These are phyloP conservation scores for Sebastolobus alascanus DNA, from an alignment of 2,797 vertebrate genomes.

Conservation along the genomic window DNA sequence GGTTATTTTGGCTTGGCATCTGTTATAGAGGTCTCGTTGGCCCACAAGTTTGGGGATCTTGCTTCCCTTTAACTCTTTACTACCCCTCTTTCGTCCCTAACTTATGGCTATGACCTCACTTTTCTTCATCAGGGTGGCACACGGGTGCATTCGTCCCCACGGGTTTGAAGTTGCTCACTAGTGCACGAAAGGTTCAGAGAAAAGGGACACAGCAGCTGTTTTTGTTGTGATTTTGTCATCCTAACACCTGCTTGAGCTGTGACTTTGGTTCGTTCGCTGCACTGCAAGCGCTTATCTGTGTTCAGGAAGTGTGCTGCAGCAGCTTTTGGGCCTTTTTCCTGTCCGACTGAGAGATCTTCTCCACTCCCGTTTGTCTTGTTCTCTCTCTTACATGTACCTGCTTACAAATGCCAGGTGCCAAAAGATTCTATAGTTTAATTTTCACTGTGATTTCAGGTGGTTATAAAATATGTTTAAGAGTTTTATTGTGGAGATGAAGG, in stretches of 20 bases:
- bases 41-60: conserved; percentile 82
- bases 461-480: neutral
- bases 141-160: conserved; percentile 9
- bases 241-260: conserved; percentile 47
- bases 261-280: conserved; percentile 45
- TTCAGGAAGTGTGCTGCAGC: conserved; percentile 48
- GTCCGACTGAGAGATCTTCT: conserved; percentile 3
- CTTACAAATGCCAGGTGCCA: neutral
- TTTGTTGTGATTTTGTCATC: conserved; percentile 28
- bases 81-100: conserved; percentile 51
- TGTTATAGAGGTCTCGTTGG: conserved; percentile 79
- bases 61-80: conserved; percentile 78
- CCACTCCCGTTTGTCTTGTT: conserved; percentile 15
- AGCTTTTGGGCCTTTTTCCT: conserved; percentile 39
- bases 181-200: conserved; percentile 18
- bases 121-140: conserved; percentile 32
- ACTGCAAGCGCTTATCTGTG: conserved; percentile 36
- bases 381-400: neutral
- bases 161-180: neutral
- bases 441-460: neutral
- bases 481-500: neutral
- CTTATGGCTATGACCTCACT: conserved; percentile 21
- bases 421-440: neutral
- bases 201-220: conserved; percentile 17
- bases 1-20: conserved; percentile 79